Percentiles rank a stretch among this genome's conserved stretches.
Conservation (phyloP, 2,888 invertebrate genomes). For the Tromatobia lineatoria region DNA sequence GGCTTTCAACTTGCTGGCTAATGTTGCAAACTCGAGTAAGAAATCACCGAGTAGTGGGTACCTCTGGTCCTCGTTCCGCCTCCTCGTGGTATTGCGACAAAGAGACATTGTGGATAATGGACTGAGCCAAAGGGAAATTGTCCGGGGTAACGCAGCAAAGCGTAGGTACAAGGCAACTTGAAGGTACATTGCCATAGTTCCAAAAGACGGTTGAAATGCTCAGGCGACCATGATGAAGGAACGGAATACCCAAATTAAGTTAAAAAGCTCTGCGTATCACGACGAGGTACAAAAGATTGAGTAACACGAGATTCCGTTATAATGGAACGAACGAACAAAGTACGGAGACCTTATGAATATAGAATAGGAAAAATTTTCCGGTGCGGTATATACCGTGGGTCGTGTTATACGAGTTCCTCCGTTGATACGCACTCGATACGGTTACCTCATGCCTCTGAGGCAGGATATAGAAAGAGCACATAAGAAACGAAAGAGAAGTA, state of each 20-base stretch:
- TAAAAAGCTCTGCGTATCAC: conserved; percentile 3
- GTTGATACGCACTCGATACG: conserved; percentile 30
- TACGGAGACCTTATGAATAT: not conserved
- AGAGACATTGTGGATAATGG: conserved; percentile 41
- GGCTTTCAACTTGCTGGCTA: conserved; percentile 60
- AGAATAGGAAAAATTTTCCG: conserved; percentile 11
- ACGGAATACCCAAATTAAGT: conserved; percentile 18
- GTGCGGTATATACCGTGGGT: not conserved
- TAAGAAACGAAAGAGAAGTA: not conserved
- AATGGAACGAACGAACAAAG: conserved; percentile 12
- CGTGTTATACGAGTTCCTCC: conserved; percentile 5
- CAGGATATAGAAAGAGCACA: conserved; percentile 34
- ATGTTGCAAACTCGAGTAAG: conserved; percentile 62
- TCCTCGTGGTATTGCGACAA: conserved; percentile 22
- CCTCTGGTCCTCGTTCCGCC: conserved; percentile 5
- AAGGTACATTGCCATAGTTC: not conserved
- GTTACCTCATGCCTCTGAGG: conserved; percentile 34
- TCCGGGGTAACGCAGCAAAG: not conserved
- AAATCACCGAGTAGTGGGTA: conserved; percentile 31
- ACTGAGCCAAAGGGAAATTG: conserved; percentile 35
- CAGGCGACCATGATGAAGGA: not conserved
- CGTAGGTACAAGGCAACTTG: not conserved
- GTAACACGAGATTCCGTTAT: conserved; percentile 27
- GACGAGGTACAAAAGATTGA: conserved; percentile 25
- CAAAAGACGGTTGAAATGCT: too few species aligned